phyloP scores from a whole-genome alignment of 2,797 vertebrate genomes.

The Sebastes diploproa region DNA sequence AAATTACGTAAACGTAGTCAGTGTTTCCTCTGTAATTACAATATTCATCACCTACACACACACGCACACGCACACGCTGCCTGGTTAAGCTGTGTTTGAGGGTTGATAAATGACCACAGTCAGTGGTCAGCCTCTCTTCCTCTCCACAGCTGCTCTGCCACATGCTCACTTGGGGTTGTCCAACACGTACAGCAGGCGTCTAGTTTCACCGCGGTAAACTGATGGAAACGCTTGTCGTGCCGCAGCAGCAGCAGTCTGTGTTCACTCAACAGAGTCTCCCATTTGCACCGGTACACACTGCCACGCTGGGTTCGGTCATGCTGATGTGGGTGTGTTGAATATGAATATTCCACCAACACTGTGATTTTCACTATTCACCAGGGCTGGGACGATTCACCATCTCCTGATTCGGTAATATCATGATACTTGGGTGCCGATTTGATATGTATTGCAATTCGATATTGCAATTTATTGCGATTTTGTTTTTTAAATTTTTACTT shows the following conservation, averaged over 20 bases:
- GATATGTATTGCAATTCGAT: too few relatives aligned
- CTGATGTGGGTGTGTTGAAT: not conserved
- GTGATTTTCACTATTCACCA: not conserved
- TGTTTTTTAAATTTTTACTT: too few relatives aligned
- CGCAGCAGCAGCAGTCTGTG: not conserved
- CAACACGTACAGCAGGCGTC: constrained; percentile 9
- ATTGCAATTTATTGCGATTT: too few relatives aligned
- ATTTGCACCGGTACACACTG: not conserved
- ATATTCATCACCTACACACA: constrained; percentile 3
- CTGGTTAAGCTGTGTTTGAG: constrained; percentile 22
- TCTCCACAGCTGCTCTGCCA: constrained; percentile 52
- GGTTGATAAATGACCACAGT: constrained; percentile 48
- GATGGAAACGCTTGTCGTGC: not conserved
- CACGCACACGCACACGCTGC: not conserved
- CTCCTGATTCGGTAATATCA: too few relatives aligned
- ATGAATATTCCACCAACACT: not conserved
- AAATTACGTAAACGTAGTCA: too few relatives aligned
- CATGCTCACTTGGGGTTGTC: constrained; percentile 38
- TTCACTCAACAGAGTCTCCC: not conserved
- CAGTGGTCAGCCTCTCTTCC: constrained; percentile 27
- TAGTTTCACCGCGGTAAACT: not conserved
- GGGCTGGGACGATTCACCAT: fast-evolving
- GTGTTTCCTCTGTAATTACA: constrained; percentile 22
- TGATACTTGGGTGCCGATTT: too few relatives aligned
- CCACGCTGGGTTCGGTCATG: not conserved